These are phyloP conservation scores for Axea sp. DNA, from an alignment of 2,888 invertebrate species.

Conservation along the genomic window DNA sequence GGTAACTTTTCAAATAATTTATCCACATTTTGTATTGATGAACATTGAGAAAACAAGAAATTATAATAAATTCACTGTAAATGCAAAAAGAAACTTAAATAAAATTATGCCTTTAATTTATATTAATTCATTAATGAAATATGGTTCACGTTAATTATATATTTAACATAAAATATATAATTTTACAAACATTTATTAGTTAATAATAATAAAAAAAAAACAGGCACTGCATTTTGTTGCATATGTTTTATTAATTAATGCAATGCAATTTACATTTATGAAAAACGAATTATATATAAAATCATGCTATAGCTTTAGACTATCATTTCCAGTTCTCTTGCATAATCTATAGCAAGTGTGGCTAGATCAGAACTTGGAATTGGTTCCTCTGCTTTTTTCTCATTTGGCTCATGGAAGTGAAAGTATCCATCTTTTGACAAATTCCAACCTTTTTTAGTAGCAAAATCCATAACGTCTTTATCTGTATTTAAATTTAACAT, in stretches of 20 bases:
- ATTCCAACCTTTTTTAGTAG: constrained; percentile 91
- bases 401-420: constrained; percentile 88
- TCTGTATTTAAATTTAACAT: constrained; percentile 91
- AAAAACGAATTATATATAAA: constrained; percentile 13
- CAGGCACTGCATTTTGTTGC: no score
- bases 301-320: constrained; percentile 82
- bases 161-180: no score
- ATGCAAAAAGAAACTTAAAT: no score
- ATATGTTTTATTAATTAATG: background rate
- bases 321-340: constrained; percentile 99
- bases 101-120: no score
- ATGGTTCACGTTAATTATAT: no score
- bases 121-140: no score
- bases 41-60: no score
- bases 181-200: no score
- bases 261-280: background rate
- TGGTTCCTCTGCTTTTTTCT: constrained; percentile 87
- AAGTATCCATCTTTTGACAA: constrained; percentile 89
- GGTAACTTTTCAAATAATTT: no score
- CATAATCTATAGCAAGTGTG: constrained; percentile 97
- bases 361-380: constrained; percentile 95
- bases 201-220: no score
- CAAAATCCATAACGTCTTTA: constrained; percentile 89
- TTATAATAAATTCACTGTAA: no score
- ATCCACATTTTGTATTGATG: no score